Evolutionary conservation across 1,140 invertebrate species (phyloP).

Genomic region (Heliconius eleuchia): DNA sequence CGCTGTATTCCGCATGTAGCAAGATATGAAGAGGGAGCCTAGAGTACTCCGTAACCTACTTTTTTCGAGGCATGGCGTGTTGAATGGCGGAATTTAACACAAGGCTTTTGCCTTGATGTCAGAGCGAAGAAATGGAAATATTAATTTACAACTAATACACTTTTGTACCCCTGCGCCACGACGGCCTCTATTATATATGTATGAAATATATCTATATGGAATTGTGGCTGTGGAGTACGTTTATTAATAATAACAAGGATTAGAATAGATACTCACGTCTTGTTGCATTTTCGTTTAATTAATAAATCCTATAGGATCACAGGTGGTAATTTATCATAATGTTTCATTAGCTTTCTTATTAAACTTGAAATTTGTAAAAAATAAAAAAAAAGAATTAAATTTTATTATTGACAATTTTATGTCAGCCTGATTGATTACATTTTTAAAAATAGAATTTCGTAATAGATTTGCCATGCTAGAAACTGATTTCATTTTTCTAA

Average conservation of each 20-base stretch:
- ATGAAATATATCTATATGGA: background rate
- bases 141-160: no score
- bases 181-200: no score
- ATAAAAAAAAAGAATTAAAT: background rate
- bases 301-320: slow-evolving; percentile 1
- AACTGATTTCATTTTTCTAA: background rate
- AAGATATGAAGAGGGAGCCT: no score
- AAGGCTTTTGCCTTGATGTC: no score
- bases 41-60: no score
- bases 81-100: no score
- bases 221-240: no score
- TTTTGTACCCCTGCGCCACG: no score
- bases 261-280: background rate
- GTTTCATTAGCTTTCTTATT: background rate
- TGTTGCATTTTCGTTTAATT: background rate
- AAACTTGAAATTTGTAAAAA: slow-evolving; percentile 2
- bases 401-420: background rate
- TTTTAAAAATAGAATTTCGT: background rate
- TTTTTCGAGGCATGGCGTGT: background rate
- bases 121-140: no score
- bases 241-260: background rate
- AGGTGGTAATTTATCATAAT: background rate
- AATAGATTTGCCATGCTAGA: background rate
- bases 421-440: background rate
- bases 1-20: no score